These are phyloP conservation scores for Onychomys leucogaster DNA, from an alignment of 2,797 vertebrate genomes.

Conservation along the genomic window DNA sequence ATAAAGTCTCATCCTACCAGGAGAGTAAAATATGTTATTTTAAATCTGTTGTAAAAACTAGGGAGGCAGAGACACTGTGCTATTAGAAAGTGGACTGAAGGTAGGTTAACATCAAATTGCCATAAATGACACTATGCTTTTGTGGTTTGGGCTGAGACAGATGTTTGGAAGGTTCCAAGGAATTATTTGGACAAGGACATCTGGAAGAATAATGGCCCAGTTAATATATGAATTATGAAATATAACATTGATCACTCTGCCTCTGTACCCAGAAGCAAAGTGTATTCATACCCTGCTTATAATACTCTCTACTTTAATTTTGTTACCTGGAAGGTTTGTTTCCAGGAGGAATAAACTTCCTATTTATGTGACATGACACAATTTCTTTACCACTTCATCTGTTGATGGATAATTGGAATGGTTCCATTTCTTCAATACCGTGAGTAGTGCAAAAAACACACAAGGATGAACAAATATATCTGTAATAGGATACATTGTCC, in stretches of 20 bases:
- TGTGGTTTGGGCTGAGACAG: too few species aligned
- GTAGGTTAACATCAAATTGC: too few species aligned
- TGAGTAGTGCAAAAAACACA: not conserved
- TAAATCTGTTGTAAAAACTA: not conserved
- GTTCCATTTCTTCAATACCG: not conserved
- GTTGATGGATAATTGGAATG: not conserved
- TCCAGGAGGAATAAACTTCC: not conserved
- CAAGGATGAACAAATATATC: not conserved
- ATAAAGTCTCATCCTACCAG: not conserved
- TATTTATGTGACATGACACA: not conserved
- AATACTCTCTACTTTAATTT: not conserved
- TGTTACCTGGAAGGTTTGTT: not conserved
- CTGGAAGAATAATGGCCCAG: not conserved
- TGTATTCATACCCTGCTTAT: not conserved
- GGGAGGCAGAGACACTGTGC: too few species aligned
- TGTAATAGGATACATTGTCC: not conserved
- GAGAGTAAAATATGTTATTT: not conserved
- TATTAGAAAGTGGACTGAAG: too few species aligned
- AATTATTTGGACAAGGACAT: not conserved
- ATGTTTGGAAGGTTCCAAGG: too few species aligned
- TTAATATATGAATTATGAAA: not conserved
- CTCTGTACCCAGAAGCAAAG: not conserved
- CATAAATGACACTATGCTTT: too few species aligned
- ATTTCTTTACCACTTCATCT: not conserved
- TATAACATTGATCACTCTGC: not conserved